Conservation (phyloP, 2,888 invertebrate species). For the Aquatica leii region DNA sequence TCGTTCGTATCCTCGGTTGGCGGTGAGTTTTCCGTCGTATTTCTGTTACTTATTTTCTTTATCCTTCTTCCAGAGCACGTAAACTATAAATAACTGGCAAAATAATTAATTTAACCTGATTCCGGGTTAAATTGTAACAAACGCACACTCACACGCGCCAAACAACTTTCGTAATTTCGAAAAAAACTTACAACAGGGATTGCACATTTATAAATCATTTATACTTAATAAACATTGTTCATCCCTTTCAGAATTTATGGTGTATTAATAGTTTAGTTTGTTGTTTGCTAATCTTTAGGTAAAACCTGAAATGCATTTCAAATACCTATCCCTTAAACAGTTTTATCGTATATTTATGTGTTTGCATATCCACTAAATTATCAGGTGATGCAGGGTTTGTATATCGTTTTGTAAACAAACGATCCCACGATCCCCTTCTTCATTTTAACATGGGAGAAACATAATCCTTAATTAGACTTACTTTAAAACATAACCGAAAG, state of each 20-base stretch:
- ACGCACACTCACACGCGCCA: not conserved
- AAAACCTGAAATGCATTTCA: not conserved
- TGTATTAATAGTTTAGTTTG: not conserved
- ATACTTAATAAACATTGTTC: not conserved
- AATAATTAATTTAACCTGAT: conserved; percentile 35
- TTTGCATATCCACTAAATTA: not conserved
- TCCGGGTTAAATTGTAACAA: conserved; percentile 18
- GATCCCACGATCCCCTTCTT: no score
- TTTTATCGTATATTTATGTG: not conserved
- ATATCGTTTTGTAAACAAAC: no score
- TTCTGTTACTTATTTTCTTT: conserved; percentile 28
- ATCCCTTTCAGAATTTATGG: no score
- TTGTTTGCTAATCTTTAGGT: not conserved
- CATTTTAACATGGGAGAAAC: no score
- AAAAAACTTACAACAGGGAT: not conserved
- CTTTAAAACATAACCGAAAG: no score
- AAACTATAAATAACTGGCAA: conserved; percentile 37
- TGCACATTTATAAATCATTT: not conserved
- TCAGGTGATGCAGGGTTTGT: not conserved
- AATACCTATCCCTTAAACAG: not conserved
- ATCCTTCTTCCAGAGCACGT: conserved; percentile 36
- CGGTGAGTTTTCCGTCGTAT: conserved; percentile 24
- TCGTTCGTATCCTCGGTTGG: conserved; percentile 26
- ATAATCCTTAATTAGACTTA: no score
- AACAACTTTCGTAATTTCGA: not conserved